Conservation (phyloP, 92 coral and sea anemone species). For the Nematostella vectensis region DNA sequence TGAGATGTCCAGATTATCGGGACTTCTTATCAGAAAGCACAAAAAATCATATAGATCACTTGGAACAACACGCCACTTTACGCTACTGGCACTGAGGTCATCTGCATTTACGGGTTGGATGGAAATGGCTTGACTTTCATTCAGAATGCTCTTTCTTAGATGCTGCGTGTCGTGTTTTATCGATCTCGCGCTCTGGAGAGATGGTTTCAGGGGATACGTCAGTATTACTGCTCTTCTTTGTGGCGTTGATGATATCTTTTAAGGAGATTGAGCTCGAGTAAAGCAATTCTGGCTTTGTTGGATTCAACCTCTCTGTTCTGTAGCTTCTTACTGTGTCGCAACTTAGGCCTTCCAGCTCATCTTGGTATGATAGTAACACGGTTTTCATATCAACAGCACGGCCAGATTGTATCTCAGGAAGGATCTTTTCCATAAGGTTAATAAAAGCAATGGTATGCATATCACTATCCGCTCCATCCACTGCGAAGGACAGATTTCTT, state of each 20-base stretch:
- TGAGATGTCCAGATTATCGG: slow-evolving; percentile 10
- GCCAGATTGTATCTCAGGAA: slow-evolving; percentile 6
- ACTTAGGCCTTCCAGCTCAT: slow-evolving; percentile 6
- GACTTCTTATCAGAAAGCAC: slow-evolving; percentile 25
- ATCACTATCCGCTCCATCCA: slow-evolving; percentile 7
- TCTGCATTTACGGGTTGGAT: slow-evolving; percentile 38
- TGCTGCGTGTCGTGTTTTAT: slow-evolving; percentile 27
- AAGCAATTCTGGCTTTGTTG: slow-evolving; percentile 47
- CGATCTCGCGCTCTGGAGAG: not conserved
- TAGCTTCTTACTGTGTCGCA: slow-evolving; percentile 29
- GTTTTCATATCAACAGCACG: slow-evolving; percentile 29
- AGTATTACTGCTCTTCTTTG: slow-evolving; percentile 4
- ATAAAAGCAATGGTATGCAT: slow-evolving; percentile 22
- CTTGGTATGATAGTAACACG: slow-evolving; percentile 8
- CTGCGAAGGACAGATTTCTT: slow-evolving; percentile 9
- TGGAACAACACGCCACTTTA: slow-evolving; percentile 25
- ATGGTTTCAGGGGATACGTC: not conserved
- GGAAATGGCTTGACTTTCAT: slow-evolving; percentile 18
- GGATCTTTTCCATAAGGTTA: slow-evolving; percentile 6
- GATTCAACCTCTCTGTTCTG: slow-evolving; percentile 36
- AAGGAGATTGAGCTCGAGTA: slow-evolving; percentile 40
- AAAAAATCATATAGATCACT: slow-evolving; percentile 29
- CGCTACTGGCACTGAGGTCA: slow-evolving; percentile 30
- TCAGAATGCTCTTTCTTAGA: slow-evolving; percentile 26
- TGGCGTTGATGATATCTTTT: slow-evolving; percentile 36